Base-by-base conservation (phyloP, 1,140 invertebrate species). In the Cotesia vestalis region DNA sequence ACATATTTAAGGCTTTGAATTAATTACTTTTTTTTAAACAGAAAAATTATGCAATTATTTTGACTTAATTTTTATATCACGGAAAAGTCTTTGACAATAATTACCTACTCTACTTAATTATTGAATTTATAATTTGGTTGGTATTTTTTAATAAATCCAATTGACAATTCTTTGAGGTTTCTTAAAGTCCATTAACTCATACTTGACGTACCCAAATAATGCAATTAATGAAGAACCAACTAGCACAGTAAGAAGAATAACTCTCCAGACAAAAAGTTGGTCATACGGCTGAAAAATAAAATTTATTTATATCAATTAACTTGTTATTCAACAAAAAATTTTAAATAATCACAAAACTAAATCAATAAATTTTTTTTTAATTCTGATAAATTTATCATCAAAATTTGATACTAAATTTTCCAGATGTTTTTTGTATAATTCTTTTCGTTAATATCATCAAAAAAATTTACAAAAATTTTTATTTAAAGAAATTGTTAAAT, bases 241-340 rank as follows among this genome's bases (percentile, higher is more conserved):
- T 35, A 91, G 70, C 38, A 90, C 73, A 40, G 83, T 79, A 4
- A 90, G 69, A 11, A 90, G 79, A 51, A 87, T 76, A 40, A 88
- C 79, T 77, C 89, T 84, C 85, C 89, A 89, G 36, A 90, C 79
- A 71, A 89, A 88, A n/a, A 87, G 76, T 69, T 88, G 86, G 76
- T 91, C 89, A 64, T 89, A 89, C 17, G 87, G 83, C 90, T 91
- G 79, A 61, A 89, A 90, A 46, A 46, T 0, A 46, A 46, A 46
- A 11, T 46, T 46, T 46, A 46, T 46, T 8, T 40, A 6, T 8
- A 40, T 20, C 2, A 20, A 20, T 1, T 20, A 20, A 20, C 20
- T 20, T 20, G 20, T 20, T 20, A 20, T 1, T 20, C 20, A 20
- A 20, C 20, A 20, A 20, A 20, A 20, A 2, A 20, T 20, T 20